phyloP scores from a whole-genome alignment of 2,797 vertebrate species.

The Carcharodon carcharias region DNA sequence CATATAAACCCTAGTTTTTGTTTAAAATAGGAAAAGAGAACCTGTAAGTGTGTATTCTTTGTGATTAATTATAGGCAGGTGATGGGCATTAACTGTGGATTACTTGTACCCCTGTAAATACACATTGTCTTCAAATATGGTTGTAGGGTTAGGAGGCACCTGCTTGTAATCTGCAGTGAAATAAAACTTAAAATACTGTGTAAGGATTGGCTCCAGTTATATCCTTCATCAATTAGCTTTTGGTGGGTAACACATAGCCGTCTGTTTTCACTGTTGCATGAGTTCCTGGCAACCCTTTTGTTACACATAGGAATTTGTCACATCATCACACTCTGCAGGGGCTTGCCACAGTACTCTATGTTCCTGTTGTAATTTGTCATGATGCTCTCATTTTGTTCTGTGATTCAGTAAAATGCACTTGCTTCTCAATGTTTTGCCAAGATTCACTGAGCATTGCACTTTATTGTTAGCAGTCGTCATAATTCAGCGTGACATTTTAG shows the following conservation, averaged over 20 bases:
- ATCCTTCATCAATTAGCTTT: not conserved
- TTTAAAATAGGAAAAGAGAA: too few species aligned
- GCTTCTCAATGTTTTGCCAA: not conserved
- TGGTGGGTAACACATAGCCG: not conserved
- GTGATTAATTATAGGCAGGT: too few species aligned
- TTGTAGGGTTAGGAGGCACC: not conserved
- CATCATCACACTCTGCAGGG: not conserved
- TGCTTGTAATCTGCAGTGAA: not conserved
- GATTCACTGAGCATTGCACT: not conserved
- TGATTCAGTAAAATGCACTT: not conserved
- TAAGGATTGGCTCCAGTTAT: not conserved
- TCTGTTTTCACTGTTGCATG: not conserved
- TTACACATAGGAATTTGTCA: not conserved
- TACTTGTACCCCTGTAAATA: not conserved
- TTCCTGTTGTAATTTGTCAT: not conserved
- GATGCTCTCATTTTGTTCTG: not conserved
- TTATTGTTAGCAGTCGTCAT: not conserved
- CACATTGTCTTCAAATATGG: not conserved
- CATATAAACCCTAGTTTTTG: too few species aligned
- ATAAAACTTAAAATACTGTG: not conserved
- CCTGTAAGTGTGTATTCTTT: too few species aligned
- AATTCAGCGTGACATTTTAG: not conserved
- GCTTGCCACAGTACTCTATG: not conserved
- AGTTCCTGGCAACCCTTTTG: not conserved
- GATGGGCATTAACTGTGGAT: too few species aligned